phyloP scores from a whole-genome alignment of 2,888 invertebrate species.

The Tenthredo distinguenda region DNA sequence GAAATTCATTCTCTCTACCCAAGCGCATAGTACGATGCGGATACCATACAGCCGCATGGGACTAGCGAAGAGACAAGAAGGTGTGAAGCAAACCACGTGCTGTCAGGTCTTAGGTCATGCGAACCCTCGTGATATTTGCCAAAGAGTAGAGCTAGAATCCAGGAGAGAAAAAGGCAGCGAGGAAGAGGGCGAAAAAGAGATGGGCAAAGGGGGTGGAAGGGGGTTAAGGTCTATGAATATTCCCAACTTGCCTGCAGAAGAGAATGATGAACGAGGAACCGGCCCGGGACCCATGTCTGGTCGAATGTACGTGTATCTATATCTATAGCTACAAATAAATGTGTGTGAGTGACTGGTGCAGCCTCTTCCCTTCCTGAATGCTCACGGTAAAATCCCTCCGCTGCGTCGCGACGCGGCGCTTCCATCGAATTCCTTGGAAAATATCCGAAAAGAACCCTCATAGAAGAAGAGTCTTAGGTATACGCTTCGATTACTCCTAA shows the following conservation, averaged over 20 bases:
- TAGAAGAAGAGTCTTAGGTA: conserved; percentile 38
- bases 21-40: neutral
- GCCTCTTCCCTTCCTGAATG: neutral
- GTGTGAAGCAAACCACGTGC: neutral
- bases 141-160: neutral
- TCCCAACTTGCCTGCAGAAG: conserved; percentile 67
- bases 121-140: neutral
- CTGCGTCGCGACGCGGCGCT: neutral
- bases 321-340: neutral
- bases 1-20: neutral
- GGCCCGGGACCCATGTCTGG: neutral
- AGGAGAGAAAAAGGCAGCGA: neutral
- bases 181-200: neutral
- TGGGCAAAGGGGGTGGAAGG: conserved; percentile 41
- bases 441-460: conserved; percentile 12
- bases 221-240: conserved; percentile 73
- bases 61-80: neutral
- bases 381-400: neutral
- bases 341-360: conserved; percentile 7
- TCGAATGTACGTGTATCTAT: neutral
- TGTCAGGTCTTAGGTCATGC: neutral
- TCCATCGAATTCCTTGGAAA: conserved; percentile 23
- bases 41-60: no score
- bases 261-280: conserved; percentile 73
- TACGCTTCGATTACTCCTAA: conserved; percentile 43